Evolutionary conservation across 1,140 invertebrate genomes (phyloP), one percentile per base, ranked within the genome.

Genomic region (Nylanderia fulva): DNA sequence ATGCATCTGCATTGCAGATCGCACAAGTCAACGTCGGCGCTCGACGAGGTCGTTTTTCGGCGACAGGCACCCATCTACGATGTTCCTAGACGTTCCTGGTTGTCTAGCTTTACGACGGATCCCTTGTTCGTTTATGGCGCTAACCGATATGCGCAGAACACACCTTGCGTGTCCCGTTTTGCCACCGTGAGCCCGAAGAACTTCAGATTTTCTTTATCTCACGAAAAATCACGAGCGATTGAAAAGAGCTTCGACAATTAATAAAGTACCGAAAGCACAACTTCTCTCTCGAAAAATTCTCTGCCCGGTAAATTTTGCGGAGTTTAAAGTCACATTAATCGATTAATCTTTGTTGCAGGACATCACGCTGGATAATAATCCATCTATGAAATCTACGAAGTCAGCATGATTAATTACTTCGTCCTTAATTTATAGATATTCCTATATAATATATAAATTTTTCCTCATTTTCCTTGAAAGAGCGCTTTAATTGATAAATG

Each of bases 151-250:
- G 48, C 24, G 21, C 18, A 24, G 15, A 33, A 4, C 29, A n/a
- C 48, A 8, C 5, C 29, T 33, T 8, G 60, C 18, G 42, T 63
- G 61, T 33, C 36, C 0, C 83, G 84, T 18, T 91, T 88, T 56
- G 85, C 84, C 0, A 90, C 84, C 1, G 36, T 91, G 0, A 90
- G 88, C 6, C 85, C 91, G 0, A 72, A 83, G 7, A 86, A 87
- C 45, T 75, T 33, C 1, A 83, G 56, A 58, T 52, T 42, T 18
- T 71, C n/a, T 13, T 42, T 71, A 13, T 71, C 66, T 8, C 66
- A 9, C 3, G 24, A 71, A 24, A 71, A 58, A 71, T 71, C 15
- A 29, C 77, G 24, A 29, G 52, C 48, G 39, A 54, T 15, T 5
- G 54, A 63, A 13, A 48, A 29, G 36, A 56, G 27, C 9, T 18